These are phyloP conservation scores for Steinernema feltiae DNA, from an alignment of 1,140 invertebrate genomes.

Conservation along the genomic window DNA sequence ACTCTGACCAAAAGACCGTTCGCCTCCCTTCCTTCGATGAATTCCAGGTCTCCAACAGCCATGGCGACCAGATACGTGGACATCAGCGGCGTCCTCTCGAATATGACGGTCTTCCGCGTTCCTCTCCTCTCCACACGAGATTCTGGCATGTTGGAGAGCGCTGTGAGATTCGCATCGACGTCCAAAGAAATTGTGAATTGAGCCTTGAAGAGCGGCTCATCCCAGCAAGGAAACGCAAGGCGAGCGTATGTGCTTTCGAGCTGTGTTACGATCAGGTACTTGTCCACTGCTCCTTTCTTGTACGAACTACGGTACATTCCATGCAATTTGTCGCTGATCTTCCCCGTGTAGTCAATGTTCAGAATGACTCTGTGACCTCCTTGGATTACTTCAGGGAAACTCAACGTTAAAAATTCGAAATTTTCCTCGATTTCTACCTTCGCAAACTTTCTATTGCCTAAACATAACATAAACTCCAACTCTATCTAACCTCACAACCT, in stretches of 20 bases:
- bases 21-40: slow-evolving; percentile 65
- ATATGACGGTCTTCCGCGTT: not conserved
- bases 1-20: slow-evolving; percentile 63
- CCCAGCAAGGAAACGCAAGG: slow-evolving; percentile 87
- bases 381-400: slow-evolving; percentile 28
- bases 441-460: not conserved
- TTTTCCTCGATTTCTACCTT: not conserved
- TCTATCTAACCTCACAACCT: not conserved
- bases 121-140: not conserved
- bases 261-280: slow-evolving; percentile 75
- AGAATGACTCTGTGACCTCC: not conserved
- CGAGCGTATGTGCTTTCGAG: slow-evolving; percentile 88
- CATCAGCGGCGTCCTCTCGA: not conserved
- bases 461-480: no score
- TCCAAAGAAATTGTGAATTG: slow-evolving; percentile 65
- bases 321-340: slow-evolving; percentile 87
- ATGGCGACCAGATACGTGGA: not conserved
- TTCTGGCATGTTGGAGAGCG: slow-evolving; percentile 57
- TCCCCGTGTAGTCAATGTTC: slow-evolving; percentile 71
- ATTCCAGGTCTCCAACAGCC: not conserved
- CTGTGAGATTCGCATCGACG: slow-evolving; percentile 34
- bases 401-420: not conserved
- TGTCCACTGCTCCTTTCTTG: slow-evolving; percentile 66
- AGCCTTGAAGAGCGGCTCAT: slow-evolving; percentile 86
- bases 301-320: slow-evolving; percentile 89